Percentiles rank a stretch among this genome's conserved stretches.
These are phyloP conservation scores for Parnassius mnemosyne DNA, from an alignment of 2,888 invertebrate species.

Conservation along the genomic window DNA sequence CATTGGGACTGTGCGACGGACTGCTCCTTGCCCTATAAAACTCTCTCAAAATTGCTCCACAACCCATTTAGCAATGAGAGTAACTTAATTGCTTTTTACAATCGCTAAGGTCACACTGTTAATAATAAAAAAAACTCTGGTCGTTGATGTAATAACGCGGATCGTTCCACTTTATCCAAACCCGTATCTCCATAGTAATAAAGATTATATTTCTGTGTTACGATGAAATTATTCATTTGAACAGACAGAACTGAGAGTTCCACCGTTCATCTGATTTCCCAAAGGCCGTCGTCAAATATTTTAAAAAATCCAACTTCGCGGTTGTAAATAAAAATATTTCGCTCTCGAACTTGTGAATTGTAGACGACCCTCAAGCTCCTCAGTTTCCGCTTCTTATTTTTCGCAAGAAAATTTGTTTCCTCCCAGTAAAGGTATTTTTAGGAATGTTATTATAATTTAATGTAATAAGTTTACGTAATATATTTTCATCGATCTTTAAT, in stretches of 20 bases:
- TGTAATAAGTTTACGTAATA: neutral
- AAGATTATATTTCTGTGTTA: slow-evolving; percentile 49
- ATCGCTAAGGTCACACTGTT: neutral
- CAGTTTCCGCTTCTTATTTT: slow-evolving; percentile 12
- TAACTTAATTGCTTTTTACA: neutral
- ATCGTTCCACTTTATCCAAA: slow-evolving; percentile 13
- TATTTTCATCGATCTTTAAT: too few relatives aligned
- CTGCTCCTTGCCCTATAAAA: too few relatives aligned
- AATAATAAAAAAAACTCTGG: neutral
- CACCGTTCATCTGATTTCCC: slow-evolving; percentile 72
- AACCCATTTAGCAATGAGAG: too few relatives aligned
- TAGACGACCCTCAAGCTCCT: slow-evolving; percentile 22
- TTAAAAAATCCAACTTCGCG: slow-evolving; percentile 58
- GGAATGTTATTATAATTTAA: slow-evolving; percentile 12
- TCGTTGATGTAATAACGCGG: slow-evolving; percentile 4
- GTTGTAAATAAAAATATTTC: slow-evolving; percentile 64
- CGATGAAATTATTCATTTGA: slow-evolving; percentile 33
- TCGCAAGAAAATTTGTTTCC: slow-evolving; percentile 12
- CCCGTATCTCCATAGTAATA: slow-evolving; percentile 40
- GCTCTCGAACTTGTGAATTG: slow-evolving; percentile 57
- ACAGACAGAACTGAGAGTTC: slow-evolving; percentile 35
- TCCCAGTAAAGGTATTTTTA: slow-evolving; percentile 18
- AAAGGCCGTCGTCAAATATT: slow-evolving; percentile 62
- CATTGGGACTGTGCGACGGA: too few relatives aligned
- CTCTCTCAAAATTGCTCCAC: too few relatives aligned